A percentile compares a stretch with the other conserved stretches of the same genome.
phyloP scores from a whole-genome alignment of 1,140 invertebrate genomes.

The Hypothenemus hampei region DNA sequence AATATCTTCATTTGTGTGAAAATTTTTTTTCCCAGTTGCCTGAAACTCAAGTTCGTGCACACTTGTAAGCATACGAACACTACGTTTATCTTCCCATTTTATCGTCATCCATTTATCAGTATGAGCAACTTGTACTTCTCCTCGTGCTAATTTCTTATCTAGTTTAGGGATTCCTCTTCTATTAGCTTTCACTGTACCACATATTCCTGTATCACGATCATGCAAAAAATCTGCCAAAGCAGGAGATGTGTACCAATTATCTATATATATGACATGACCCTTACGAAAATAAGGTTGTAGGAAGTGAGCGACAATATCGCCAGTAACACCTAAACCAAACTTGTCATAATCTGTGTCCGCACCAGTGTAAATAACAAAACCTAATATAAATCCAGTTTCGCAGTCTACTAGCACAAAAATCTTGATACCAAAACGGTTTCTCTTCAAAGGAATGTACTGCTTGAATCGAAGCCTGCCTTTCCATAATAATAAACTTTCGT shows the following conservation, averaged over 20 bases:
- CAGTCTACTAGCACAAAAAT: conserved; percentile 11
- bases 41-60: neutral
- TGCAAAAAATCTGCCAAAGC: neutral
- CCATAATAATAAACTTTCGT: conserved; percentile 37
- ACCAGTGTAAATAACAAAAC: conserved; percentile 15
- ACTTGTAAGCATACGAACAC: neutral
- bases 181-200: neutral
- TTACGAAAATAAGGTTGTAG: neutral
- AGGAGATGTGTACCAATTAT: neutral
- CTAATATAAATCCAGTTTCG: conserved; percentile 8
- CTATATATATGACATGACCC: neutral
- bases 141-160: neutral
- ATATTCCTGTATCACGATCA: neutral
- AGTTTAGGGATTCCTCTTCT: neutral
- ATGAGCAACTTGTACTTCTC: neutral
- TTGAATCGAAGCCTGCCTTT: conserved; percentile 41
- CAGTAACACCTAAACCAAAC: neutral
- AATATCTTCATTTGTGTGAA: neutral
- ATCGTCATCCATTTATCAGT: neutral
- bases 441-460: conserved; percentile 43
- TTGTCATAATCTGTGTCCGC: neutral
- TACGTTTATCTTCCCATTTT: neutral
- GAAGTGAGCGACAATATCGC: neutral
- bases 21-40: neutral
- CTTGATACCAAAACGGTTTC: conserved; percentile 22